These are phyloP conservation scores for Oxygymnocypris stewartii DNA, from an alignment of 2,113 vertebrate genomes.

Conservation along the genomic window DNA sequence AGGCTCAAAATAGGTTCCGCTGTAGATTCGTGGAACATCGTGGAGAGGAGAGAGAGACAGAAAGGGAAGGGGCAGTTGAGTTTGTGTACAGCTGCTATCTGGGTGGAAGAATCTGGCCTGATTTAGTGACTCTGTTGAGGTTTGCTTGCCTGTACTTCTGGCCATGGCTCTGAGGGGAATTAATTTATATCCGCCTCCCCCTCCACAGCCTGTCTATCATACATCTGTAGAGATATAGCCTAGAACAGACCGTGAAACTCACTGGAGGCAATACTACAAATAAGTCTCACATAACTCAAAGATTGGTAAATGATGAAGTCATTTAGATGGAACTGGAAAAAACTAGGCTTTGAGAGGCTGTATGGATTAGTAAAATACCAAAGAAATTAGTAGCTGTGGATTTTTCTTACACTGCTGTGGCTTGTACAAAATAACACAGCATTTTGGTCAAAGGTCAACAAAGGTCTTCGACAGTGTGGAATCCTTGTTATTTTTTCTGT, in stretches of 20 bases:
- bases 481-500: background rate
- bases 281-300: background rate
- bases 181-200: background rate
- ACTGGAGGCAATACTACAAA: background rate
- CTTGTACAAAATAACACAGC: background rate
- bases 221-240: slow-evolving; percentile 8
- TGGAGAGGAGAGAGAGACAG: slow-evolving; percentile 45
- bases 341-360: background rate
- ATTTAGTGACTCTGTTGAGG: slow-evolving; percentile 36
- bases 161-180: background rate
- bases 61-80: slow-evolving; percentile 12
- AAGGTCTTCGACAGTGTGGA: background rate
- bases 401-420: too few species aligned
- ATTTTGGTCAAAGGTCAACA: background rate
- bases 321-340: background rate
- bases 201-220: background rate
- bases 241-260: background rate
- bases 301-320: background rate
- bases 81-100: slow-evolving; percentile 42
- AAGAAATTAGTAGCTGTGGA: background rate
- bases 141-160: slow-evolving; percentile 18
- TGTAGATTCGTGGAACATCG: slow-evolving; percentile 54
- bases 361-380: background rate
- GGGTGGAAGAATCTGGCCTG: slow-evolving; percentile 30
- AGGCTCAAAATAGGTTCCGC: slow-evolving; percentile 67